Evolutionary conservation across 2,888 invertebrate species (phyloP).

Genomic region (Brachylomia viminalis): DNA sequence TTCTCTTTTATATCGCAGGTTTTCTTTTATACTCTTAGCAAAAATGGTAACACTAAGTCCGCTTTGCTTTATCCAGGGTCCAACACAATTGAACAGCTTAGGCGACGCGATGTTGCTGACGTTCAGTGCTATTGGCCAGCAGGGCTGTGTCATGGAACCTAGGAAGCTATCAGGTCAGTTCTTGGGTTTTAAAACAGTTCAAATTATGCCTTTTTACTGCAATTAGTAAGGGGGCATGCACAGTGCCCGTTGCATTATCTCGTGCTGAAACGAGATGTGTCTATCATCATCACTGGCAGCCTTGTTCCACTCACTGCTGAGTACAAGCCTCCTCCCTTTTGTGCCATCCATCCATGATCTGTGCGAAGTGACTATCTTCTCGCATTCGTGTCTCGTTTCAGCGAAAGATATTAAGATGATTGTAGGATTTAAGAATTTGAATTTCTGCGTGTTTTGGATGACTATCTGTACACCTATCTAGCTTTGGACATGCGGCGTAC

Average conservation of each 20-base stretch:
- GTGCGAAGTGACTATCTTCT: background rate
- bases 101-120: slow-evolving; percentile 88
- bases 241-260: background rate
- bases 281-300: background rate
- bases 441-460: background rate
- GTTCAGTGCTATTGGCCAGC: slow-evolving; percentile 90
- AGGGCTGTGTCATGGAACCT: slow-evolving; percentile 89
- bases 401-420: background rate
- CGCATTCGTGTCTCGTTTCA: background rate
- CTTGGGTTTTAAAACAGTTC: no score
- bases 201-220: background rate
- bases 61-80: slow-evolving; percentile 63
- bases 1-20: background rate
- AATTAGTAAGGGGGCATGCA: background rate
- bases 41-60: background rate
- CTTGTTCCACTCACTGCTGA: background rate
- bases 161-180: slow-evolving; percentile 57
- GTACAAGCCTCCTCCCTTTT: background rate
- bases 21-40: background rate
- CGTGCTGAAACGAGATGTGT: background rate
- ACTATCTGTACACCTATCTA: background rate
- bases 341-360: background rate
- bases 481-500: background rate
- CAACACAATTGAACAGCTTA: slow-evolving; percentile 77
- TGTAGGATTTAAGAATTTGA: background rate